These are phyloP conservation scores for Acropternis orthonyx DNA, from an alignment of 2,797 vertebrate genomes.

Conservation along the genomic window DNA sequence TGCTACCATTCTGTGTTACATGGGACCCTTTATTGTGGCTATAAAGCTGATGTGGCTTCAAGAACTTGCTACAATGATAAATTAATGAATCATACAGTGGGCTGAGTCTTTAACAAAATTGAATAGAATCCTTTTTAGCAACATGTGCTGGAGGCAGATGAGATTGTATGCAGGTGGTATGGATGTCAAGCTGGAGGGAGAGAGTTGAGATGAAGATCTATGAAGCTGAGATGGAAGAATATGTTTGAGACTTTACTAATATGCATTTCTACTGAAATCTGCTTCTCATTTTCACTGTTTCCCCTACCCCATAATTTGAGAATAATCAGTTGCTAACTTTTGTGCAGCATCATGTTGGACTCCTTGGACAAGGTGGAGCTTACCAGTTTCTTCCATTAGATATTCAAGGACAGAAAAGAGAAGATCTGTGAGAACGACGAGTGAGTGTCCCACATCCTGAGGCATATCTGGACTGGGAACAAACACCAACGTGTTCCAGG, in stretches of 20 bases:
- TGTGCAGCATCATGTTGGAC: background rate
- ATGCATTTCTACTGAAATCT: background rate
- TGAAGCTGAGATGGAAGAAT: background rate
- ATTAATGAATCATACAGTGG: constrained; percentile 46
- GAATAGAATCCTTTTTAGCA: background rate
- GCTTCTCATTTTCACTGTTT: background rate
- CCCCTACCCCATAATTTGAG: background rate
- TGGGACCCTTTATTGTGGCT: constrained; percentile 52
- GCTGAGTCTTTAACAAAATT: background rate
- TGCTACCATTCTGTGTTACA: constrained; percentile 49
- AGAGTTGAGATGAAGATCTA: background rate
- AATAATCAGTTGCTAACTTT: background rate
- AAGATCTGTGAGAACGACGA: background rate
- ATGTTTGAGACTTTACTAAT: background rate
- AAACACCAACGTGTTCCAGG: background rate
- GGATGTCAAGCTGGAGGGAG: background rate
- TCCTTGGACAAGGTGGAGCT: background rate
- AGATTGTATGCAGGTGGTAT: background rate
- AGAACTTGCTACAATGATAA: constrained; percentile 49
- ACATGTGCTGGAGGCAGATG: background rate
- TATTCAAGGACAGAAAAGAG: background rate
- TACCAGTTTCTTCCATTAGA: background rate
- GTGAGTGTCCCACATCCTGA: background rate
- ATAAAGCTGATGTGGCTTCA: constrained; percentile 59
- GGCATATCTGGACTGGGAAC: background rate